Base-by-base conservation (phyloP, 2,888 invertebrate species). In the Phaedon cochleariae region DNA sequence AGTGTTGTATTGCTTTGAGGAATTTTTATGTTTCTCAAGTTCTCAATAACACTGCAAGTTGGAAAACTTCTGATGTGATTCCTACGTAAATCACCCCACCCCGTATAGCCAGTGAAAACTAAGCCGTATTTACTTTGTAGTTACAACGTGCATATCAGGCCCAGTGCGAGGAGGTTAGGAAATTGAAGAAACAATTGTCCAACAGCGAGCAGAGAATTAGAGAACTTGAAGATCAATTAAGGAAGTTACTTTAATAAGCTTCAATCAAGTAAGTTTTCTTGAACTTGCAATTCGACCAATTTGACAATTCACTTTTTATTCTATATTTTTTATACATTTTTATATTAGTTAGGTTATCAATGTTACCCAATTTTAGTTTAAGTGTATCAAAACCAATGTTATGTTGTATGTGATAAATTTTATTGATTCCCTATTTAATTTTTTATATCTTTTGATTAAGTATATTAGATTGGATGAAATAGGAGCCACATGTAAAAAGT, bases 131-230 rank as follows among this genome's bases (percentile, higher is more conserved):
- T n/a, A 73, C 60, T 59, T 79, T 84, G 20, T 84, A 95, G 91
- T 83, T 94, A 74, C 89, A 91, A 70, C 85, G 90, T 74, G 92
- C 93, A 0, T 94, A 91, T 80, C 89, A 90, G 78, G 88, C 89
- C 29, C 94, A 95, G 84, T 88, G 89, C 37, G 93, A 94, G 73
- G 95, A 95, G 84, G 85, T 95, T 55, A 87, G 92, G 71, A 86
- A 91, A 73, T 87, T 94, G 46, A 90, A 92, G 76, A 90, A 92
- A 71, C 93, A 94, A 80, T 84, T 95, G 46, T 87, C 89, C 18
- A 89, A 91, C 80, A 92, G 93, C 76, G 95, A 95, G 79, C 87
- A 90, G 74, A 86, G 92, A 52, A 92, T 95, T 18, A 89, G 91
- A 62, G 94, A 95, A 78, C 84, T 96, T 22, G 95, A 96, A 79